phyloP scores from a whole-genome alignment of 1,140 invertebrate species.

The Delia radicum region DNA sequence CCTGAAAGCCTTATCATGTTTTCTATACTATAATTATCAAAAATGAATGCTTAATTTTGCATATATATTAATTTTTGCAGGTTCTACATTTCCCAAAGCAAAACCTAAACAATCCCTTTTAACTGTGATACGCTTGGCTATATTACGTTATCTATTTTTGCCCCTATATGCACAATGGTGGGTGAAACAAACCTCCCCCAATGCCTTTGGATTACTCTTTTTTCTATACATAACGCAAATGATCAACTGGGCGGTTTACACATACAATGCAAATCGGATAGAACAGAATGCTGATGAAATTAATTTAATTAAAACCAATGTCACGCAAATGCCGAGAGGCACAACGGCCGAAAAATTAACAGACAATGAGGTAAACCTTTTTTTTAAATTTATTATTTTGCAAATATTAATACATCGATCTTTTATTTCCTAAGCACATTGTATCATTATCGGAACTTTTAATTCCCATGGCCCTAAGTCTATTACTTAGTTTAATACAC shows the following conservation, averaged over 20 bases:
- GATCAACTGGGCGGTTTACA: slow-evolving; percentile 68
- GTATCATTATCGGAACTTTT: slow-evolving; percentile 59
- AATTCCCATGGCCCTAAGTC: slow-evolving; percentile 77
- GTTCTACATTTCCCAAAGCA: slow-evolving; percentile 90
- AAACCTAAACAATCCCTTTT: slow-evolving; percentile 87
- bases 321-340: background rate
- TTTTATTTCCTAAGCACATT: slow-evolving; percentile 31
- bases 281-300: background rate
- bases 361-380: background rate
- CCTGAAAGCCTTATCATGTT: no score
- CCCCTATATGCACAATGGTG: slow-evolving; percentile 85
- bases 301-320: background rate
- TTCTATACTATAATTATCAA: no score
- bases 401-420: background rate
- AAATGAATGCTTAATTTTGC: no score
- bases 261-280: slow-evolving; percentile 55
- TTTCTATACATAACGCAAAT: slow-evolving; percentile 77
- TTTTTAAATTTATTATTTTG: background rate
- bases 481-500: slow-evolving; percentile 81
- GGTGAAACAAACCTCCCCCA: slow-evolving; percentile 79
- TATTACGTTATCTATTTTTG: slow-evolving; percentile 77
- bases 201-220: slow-evolving; percentile 72
- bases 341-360: background rate
- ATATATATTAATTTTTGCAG: slow-evolving; percentile 60
- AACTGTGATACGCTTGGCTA: slow-evolving; percentile 76